Conservation (phyloP, 1,140 invertebrate genomes). For the Pissodes strobi region DNA sequence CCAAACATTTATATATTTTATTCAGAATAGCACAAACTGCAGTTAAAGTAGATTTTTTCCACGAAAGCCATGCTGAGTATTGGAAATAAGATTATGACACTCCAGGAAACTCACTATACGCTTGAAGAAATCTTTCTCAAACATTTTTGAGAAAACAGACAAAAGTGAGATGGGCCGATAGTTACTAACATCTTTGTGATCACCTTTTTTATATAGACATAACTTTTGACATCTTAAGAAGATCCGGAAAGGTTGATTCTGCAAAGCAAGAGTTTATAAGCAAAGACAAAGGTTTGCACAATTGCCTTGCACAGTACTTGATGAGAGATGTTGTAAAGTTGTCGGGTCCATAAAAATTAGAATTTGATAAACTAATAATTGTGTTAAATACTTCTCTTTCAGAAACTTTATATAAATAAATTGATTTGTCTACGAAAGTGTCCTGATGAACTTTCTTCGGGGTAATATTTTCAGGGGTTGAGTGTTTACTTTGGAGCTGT, state of each 20-base stretch:
- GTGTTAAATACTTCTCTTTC: not conserved
- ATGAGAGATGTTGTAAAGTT: not conserved
- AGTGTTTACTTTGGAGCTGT: conserved; percentile 4
- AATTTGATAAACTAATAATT: conserved; percentile 10
- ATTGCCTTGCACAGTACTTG: not conserved
- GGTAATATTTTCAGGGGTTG: too few species aligned
- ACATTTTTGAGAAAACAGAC: too few species aligned
- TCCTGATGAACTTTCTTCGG: too few species aligned
- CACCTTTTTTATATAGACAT: not conserved
- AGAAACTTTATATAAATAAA: not conserved
- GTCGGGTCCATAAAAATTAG: not conserved
- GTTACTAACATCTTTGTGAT: conserved; percentile 5
- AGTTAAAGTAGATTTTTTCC: too few species aligned
- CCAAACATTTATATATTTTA: too few species aligned
- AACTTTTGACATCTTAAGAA: not conserved
- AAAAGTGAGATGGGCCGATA: not conserved
- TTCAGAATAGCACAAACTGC: too few species aligned
- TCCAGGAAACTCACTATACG: too few species aligned
- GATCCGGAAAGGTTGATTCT: not conserved
- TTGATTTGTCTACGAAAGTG: not conserved
- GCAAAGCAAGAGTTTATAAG: not conserved
- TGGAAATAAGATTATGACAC: too few species aligned
- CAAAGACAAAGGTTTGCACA: not conserved
- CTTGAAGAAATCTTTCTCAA: too few species aligned
- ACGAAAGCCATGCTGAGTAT: too few species aligned